Conservation (phyloP, 2,888 invertebrate species). For the Lottia gigantea region DNA sequence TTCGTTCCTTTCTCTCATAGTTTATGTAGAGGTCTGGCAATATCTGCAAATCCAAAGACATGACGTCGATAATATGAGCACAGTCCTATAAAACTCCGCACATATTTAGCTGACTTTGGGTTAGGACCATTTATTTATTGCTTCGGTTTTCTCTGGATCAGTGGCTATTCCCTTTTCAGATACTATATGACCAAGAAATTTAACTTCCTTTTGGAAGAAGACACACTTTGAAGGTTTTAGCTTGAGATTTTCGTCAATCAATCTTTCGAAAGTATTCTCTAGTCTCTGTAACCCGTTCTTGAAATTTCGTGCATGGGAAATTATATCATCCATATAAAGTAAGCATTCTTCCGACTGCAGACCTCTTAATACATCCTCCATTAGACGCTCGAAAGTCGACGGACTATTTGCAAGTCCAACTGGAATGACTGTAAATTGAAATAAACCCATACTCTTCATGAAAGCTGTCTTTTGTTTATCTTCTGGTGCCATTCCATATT, state of each 20-base stretch:
- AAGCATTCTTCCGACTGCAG: neutral
- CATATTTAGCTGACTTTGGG: neutral
- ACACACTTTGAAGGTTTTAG: neutral
- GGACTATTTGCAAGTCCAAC: neutral
- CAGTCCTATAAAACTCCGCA: neutral
- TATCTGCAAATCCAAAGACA: neutral
- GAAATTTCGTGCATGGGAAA: neutral
- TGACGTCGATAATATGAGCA: neutral
- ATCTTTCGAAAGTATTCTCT: neutral
- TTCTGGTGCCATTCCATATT: neutral
- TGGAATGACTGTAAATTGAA: neutral
- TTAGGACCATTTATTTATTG: neutral
- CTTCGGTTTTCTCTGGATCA: neutral
- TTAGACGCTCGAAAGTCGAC: neutral
- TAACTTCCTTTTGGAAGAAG: neutral
- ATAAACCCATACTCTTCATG: neutral
- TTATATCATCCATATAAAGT: conserved; percentile 2
- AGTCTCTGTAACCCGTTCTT: neutral
- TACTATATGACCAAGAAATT: neutral
- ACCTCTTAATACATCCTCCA: neutral
- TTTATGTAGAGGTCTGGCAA: neutral
- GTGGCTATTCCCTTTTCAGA: neutral
- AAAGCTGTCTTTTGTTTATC: neutral
- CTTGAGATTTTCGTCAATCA: neutral
- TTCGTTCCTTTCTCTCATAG: neutral